Base-by-base conservation (phyloP, 2,113 vertebrate genomes). In the Sinocyclocheilus anshuiensis region DNA sequence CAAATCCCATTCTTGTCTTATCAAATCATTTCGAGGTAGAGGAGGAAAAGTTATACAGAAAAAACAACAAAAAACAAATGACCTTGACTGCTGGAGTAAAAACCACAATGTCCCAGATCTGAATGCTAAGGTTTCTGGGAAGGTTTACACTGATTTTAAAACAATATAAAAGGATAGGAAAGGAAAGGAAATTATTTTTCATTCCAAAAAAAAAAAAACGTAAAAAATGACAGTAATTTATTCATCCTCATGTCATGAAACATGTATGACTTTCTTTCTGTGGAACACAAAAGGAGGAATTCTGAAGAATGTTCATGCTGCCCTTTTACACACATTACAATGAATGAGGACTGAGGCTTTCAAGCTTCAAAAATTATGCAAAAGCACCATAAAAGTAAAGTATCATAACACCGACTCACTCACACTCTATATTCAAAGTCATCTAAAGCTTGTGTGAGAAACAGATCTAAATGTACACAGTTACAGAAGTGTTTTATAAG, bases 61-160 rank as follows among this genome's bases (percentile, higher is more conserved):
- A 69, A 18, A 29, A 69, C 5, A 12, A 9, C 26, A 26, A 26
- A 36, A 12, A 24, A 15, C 24, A 8, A 69, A 69, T 33, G 65
- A 69, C 65, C 65, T 69, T 33, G 26, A 69, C 15, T 9, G 15
- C 5, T 69, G 65, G 15, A 33, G 65, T 6, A 71, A 36, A 33
- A 36, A 36, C 3, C 33, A 39, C 8, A 8, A 20, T 9, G 26
- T 13, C 8, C 5, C 4, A 7, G 22, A 9, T 16, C 11, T 26
- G 74, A 76, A 53, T 90, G 88, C 90, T 16, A 18, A 20, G 29
- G 63, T 7, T 6, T 6, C 63, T 29, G 12, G 5, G 4, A 65
- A 67, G 26, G 26, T 16, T 67, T 29, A 6, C 26, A 8, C 2
- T 69, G 26, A 33, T 69, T 69, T 18, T 69, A 33, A 16, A 33